phyloP scores from a whole-genome alignment of 2,888 invertebrate genomes.

The Perizoma affinitatum region DNA sequence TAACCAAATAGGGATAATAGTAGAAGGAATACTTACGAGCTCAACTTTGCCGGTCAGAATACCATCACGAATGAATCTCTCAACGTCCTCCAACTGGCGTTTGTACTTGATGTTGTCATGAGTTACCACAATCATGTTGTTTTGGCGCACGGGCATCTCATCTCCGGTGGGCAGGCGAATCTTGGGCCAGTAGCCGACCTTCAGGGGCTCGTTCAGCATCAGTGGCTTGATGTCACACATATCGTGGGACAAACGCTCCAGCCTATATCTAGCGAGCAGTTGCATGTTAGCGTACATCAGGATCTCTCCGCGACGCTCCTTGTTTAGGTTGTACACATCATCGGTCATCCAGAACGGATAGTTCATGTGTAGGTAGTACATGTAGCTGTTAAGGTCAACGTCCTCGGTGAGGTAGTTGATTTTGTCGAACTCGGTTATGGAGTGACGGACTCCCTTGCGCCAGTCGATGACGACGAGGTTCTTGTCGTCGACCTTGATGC shows the following conservation, averaged over 20 bases:
- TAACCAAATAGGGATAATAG: neutral
- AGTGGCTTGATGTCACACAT: constrained; percentile 79
- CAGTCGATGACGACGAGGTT: constrained; percentile 86
- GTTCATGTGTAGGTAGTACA: constrained; percentile 87
- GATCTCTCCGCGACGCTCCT: constrained; percentile 83
- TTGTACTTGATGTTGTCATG: constrained; percentile 61
- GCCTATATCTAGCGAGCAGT: constrained; percentile 83
- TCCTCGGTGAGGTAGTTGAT: constrained; percentile 91
- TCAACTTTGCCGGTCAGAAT: constrained; percentile 67
- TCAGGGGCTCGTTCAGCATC: constrained; percentile 69
- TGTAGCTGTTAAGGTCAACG: constrained; percentile 89
- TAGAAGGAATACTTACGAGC: constrained; percentile 57
- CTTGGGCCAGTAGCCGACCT: constrained; percentile 84
- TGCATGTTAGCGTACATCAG: constrained; percentile 86
- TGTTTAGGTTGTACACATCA: constrained; percentile 73
- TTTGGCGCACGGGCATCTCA: constrained; percentile 82
- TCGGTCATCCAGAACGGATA: constrained; percentile 89
- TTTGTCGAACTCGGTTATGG: constrained; percentile 84
- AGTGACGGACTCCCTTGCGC: constrained; percentile 85
- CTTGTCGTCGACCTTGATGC: constrained; percentile 78
- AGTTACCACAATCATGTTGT: constrained; percentile 60
- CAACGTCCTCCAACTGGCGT: constrained; percentile 66
- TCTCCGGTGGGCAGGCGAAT: constrained; percentile 83
- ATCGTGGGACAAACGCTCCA: constrained; percentile 77
- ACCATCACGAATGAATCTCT: constrained; percentile 80